phyloP scores from a whole-genome alignment of 2,888 invertebrate species.

The Arenicola marina region DNA sequence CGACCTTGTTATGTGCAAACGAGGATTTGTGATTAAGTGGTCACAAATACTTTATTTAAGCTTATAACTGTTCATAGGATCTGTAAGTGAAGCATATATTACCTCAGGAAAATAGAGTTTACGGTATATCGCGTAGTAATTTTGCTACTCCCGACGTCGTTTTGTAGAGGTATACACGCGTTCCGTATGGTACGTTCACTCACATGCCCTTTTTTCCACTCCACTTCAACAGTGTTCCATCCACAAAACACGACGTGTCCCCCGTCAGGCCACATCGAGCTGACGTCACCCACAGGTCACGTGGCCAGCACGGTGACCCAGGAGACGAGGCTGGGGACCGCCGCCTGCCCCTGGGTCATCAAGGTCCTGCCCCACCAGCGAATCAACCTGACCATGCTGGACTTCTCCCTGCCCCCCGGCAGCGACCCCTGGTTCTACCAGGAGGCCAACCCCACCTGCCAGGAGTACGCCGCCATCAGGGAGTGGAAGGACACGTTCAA shows the following conservation, averaged over 20 bases:
- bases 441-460: background rate
- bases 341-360: slow-evolving; percentile 25
- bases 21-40: no score
- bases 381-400: slow-evolving; percentile 29
- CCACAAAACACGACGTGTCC: slow-evolving; percentile 1
- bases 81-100: no score
- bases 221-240: background rate
- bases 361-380: slow-evolving; percentile 23
- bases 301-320: slow-evolving; percentile 16
- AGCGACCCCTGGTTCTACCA: slow-evolving; percentile 1
- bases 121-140: no score
- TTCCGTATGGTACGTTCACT: no score
- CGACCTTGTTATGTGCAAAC: no score
- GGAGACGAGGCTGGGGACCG: slow-evolving; percentile 15
- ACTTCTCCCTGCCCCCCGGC: slow-evolving; percentile 13
- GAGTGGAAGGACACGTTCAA: background rate
- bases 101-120: no score
- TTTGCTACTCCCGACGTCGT: no score
- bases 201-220: no score
- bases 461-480: slow-evolving; percentile 1
- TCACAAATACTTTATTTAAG: no score
- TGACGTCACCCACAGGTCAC: slow-evolving; percentile 5
- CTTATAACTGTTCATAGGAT: no score
- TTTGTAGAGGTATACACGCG: no score
- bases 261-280: background rate